Evolutionary conservation across 2,888 invertebrate genomes (phyloP), one percentile per base, ranked within the genome.

Genomic region (Drosophila cracens): DNA sequence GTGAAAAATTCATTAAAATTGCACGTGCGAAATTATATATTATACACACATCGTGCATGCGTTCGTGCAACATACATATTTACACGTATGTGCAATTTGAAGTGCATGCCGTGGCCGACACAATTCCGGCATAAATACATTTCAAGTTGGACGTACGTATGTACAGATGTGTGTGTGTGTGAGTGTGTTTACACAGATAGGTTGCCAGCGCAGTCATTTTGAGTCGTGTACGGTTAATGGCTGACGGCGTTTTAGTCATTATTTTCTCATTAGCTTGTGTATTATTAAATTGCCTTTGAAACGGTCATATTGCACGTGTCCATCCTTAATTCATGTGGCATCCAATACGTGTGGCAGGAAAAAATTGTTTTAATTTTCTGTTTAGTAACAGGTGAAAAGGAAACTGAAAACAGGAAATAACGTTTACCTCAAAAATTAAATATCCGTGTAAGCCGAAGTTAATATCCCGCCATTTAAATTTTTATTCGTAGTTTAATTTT

Each of bases 1-100:
- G 90, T 75, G 89, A 86, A 85, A 89, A 86, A 81, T 86, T 86
- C 90, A 86, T 86, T 88, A 86, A 86, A 90, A 69, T 88, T 86
- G 86, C 89, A 86, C 89, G 90, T 86, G 89, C 63, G 71, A 90
- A 83, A 79, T 85, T 88, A 60, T 65, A 63, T 40, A 60, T 53
- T 33, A 33, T 33, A 33, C 11, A 33, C 11, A 33, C 33, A 33
- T 36, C 40, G 51, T 40, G 46, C 46, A 52, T 40, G 43, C 48
- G 48, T 3, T 33, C 21, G 52, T n/a, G 38, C 36, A 38, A 46
- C 34, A 57, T 1, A 4, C 7, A 38, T 25, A 16, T 18, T 2
- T 7, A 33, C 33, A 58, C 31, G n/a, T 13, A 75, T 76, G 69
- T 74, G 73, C 71, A 73, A 82, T 87, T 87, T 88, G 83, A 88